Percentiles rank a stretch among this genome's conserved stretches.
phyloP scores from a whole-genome alignment of 2,113 vertebrate genomes.

The Sander lucioperca region DNA sequence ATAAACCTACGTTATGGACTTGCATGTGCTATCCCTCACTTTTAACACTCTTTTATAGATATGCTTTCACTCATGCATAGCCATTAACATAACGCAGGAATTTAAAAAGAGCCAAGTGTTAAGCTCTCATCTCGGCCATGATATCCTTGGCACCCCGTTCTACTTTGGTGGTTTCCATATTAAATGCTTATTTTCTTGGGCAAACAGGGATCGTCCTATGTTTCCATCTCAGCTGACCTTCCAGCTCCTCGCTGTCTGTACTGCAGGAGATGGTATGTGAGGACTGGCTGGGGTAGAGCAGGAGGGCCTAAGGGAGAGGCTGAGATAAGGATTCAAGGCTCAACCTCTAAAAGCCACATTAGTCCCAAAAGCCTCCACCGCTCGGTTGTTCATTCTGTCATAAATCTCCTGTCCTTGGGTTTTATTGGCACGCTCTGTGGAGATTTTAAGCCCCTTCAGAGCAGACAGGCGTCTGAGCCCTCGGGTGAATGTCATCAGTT shows the following conservation, averaged over 20 bases:
- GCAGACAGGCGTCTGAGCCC: slow-evolving; percentile 34
- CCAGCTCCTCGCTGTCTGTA: slow-evolving; percentile 54
- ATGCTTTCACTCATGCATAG: not conserved
- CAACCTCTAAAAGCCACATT: slow-evolving; percentile 69
- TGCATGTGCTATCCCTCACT: not conserved
- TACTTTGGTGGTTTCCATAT: slow-evolving; percentile 47
- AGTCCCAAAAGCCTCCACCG: slow-evolving; percentile 56
- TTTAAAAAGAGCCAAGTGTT: not conserved
- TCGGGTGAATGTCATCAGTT: slow-evolving; percentile 29
- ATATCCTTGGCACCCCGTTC: slow-evolving; percentile 20
- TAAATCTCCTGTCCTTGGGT: slow-evolving; percentile 67
- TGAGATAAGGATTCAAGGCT: slow-evolving; percentile 68
- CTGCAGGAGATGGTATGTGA: slow-evolving; percentile 50
- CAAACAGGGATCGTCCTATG: slow-evolving; percentile 49
- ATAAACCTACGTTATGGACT: slow-evolving; percentile 8
- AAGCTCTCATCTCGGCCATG: slow-evolving; percentile 12
- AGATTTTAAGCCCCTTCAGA: slow-evolving; percentile 54
- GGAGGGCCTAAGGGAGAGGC: slow-evolving; percentile 39
- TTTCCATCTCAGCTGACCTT: slow-evolving; percentile 63
- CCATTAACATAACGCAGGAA: not conserved
- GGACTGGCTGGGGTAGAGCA: slow-evolving; percentile 12
- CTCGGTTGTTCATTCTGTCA: slow-evolving; percentile 51
- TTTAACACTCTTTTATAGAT: not conserved
- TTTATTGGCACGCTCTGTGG: slow-evolving; percentile 62
- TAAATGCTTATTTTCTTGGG: slow-evolving; percentile 34